Evolutionary conservation across 2,113 vertebrate species (phyloP), one percentile per base, ranked within the genome.

Genomic region (Sinosuthora webbiana): DNA sequence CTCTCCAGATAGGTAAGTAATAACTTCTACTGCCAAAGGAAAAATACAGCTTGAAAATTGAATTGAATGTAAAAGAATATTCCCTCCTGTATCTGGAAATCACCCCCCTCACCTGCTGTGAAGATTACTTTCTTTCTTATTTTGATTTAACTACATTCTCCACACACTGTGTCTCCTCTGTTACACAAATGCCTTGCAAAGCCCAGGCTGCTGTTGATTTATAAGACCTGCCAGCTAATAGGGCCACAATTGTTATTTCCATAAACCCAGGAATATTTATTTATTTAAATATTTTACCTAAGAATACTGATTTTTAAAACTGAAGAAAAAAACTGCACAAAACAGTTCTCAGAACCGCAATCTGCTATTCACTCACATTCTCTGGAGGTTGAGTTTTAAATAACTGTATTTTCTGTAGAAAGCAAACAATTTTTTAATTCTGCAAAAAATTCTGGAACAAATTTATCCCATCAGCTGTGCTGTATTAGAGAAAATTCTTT

Each of bases 41-140:
- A 87, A 95, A 83, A 83, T 44, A 80, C 17, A 90, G 73, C 82
- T 87, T 76, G 57, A 44, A 87, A 92, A 93, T 6, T 0, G 1
- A 86, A 62, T 15, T 23, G 39, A 56, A 74, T 39, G 42, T 57
- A 80, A 47, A 83, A 67, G 45, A 88, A 83, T 80, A 86, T 90
- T 88, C 75, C n/a, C 37, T 79, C 49, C 35, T 83, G 33, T 55
- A 76, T 77, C 50, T 92, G 64, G 59, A 96, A 94, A 94, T 87
- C 44, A 80, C 17, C 17, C 12, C 4, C 28, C 15, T 8, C 62
- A 83, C 68, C 83, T 88, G 75, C 89, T 80, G 47, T 37, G 64
- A 89, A 76, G 84, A 93, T 91, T 55, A 76, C 33, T 94, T 87
- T 69, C n/a, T 78, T 39, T n/a, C 65, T 89, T 63, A 25, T n/a